Evolutionary conservation across 1,140 invertebrate species (phyloP), one percentile per base, ranked within the genome.

Genomic region (Diachasma alloeum): DNA sequence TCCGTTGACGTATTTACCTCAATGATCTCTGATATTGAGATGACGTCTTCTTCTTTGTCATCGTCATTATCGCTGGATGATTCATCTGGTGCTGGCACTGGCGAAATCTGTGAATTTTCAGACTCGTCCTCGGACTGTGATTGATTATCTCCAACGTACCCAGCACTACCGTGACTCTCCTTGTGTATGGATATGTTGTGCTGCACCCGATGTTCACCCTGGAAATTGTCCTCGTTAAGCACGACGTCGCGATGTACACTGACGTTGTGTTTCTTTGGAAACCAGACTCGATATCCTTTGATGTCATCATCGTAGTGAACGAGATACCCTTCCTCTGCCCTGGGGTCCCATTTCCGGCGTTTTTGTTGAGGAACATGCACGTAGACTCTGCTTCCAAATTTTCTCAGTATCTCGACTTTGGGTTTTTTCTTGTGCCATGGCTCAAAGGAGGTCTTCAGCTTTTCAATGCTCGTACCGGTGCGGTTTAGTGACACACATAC

Each of bases 401-500:
- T 37, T 56, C 39, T 88, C 85, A 91, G 90, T 53, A 85, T 81
- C 39, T 81, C 81, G 9, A 90, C 10, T 17, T 24, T 26, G 26
- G n/a, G 4, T 48, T 15, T 17, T 10, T 13, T 1, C 24, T 31
- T 19, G 24, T 24, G 24, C 70, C 70, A 72, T 26, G 26, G 11
- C 22, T 72, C 70, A 10, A 26, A 53, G 4, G 87, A 86, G 42
- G 83, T 83, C 72, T 82, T 85, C 24, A 44, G 76, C 56, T 81
- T 44, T 11, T 83, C 75, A 67, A 78, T 68, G 66, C 85, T 87
- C 48, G 63, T 83, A 31, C 86, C 84, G 11, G 86, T 87, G 71
- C 83, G 79, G 79, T 91, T 91, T 9, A 88, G 44, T 0, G 88
- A n/a, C n/a, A n/a, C n/a, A n/a, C 78, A 76, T 82, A 87, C 0